A percentile compares a stretch with the other conserved stretches of the same genome.
Evolutionary conservation across 92 coral and sea anemone genomes (phyloP).

Genomic region (Montipora capitata): DNA sequence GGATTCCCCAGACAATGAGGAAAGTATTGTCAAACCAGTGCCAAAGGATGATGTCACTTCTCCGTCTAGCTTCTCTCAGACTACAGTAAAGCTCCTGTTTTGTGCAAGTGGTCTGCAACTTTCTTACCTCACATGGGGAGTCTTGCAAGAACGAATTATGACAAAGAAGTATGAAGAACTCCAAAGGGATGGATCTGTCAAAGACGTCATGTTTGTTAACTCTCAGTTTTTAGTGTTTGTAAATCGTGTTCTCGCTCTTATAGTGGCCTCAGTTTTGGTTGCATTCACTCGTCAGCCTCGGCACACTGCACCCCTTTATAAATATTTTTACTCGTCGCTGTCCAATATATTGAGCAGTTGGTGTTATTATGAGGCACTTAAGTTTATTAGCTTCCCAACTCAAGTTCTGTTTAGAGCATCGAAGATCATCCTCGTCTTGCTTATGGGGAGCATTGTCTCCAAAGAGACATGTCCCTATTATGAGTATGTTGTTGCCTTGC

Average conservation of each 20-base stretch:
- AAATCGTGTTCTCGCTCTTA: slow-evolving; percentile 91
- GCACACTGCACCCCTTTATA: slow-evolving; percentile 93
- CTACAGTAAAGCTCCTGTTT: slow-evolving; percentile 77
- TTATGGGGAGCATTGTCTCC: slow-evolving; percentile 96
- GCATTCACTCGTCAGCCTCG: slow-evolving; percentile 86
- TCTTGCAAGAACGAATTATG: slow-evolving; percentile 95
- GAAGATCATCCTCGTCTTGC: slow-evolving; percentile 98
- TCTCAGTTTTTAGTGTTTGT: slow-evolving; percentile 96
- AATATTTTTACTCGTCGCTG: slow-evolving; percentile 93
- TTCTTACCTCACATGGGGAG: slow-evolving; percentile 97
- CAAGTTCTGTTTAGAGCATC: slow-evolving; percentile 96
- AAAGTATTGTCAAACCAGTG: slow-evolving; percentile 63
- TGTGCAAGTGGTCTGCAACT: slow-evolving; percentile 94
- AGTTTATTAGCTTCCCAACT: slow-evolving; percentile 97
- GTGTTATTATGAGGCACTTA: slow-evolving; percentile 98
- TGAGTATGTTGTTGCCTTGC: slow-evolving; percentile 92
- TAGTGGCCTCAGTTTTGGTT: slow-evolving; percentile 81
- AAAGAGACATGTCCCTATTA: slow-evolving; percentile 88
- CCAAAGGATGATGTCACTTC: slow-evolving; percentile 40
- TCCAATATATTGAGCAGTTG: slow-evolving; percentile 98
- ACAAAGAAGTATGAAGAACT: slow-evolving; percentile 80
- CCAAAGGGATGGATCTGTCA: slow-evolving; percentile 79
- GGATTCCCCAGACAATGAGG: slow-evolving; percentile 79
- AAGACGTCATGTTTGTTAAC: slow-evolving; percentile 79
- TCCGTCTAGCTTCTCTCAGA: slow-evolving; percentile 63